Base-by-base conservation (phyloP, 2,113 vertebrate species). In the Hystrix brachyura region DNA sequence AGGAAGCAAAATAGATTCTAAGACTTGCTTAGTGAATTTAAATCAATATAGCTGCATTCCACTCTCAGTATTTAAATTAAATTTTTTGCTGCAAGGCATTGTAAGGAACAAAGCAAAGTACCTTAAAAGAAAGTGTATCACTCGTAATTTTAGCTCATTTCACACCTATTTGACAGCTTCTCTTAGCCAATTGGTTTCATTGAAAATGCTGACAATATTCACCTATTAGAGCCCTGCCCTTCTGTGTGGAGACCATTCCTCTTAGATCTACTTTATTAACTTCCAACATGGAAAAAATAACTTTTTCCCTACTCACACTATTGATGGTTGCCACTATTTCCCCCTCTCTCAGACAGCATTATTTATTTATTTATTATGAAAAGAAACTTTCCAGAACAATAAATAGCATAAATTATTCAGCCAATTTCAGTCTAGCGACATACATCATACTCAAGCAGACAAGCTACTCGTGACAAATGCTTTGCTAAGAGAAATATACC, bases 71-170 rank as follows among this genome's bases (percentile, higher is more conserved):
- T 99, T 98, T 98, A 98, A 98, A 98, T 98, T 98, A 98, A 98
- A 71, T 96, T 97, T 98, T 98, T 98, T 98, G 97, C 97, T 98
- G 93, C 96, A 98, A 98, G 97, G 97, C 98, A 97, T 79, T 97
- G 87, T 94, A 98, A 98, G 97, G 98, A 98, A 99, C 98, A 98
- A 99, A 99, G 97, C 91, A 98, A 98, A 98, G 86, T 98, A 98
- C 98, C 97, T 98, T 98, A 99, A 98, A 98, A 98, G 98, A 98
- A 98, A 98, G 98, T 98, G 96, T 98, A 98, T 98, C 94, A 21
- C 96, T 97, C 53, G 95, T 98, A 99, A 99, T 99, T 99, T 98
- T 97, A 98, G 97, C 98, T 98, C 97, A 98, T 99, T 99, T 99
- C 98, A 99, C 99, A 99, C 98, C 96, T 98, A 98, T 98, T 98